These are phyloP conservation scores for Phocides pigmalion DNA, from an alignment of 1,140 invertebrate genomes.

Conservation along the genomic window DNA sequence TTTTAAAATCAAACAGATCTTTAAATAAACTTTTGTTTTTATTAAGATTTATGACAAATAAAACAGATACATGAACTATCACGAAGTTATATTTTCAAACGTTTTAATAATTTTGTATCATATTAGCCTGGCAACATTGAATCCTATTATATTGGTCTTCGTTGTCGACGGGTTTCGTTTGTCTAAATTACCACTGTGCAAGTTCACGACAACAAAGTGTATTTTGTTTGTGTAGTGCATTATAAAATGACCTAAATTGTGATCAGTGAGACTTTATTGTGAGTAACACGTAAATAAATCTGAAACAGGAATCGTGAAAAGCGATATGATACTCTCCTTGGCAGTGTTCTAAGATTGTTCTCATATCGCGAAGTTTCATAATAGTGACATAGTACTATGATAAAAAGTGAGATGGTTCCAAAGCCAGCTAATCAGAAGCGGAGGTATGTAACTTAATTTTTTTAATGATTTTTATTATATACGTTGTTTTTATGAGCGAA, in stretches of 20 bases:
- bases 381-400: slow-evolving; percentile 62
- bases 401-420: slow-evolving; percentile 75
- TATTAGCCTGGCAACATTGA: slow-evolving; percentile 19
- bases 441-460: slow-evolving; percentile 56
- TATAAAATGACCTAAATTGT: slow-evolving; percentile 78
- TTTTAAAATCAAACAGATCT: too few species aligned
- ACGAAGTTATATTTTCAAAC: too few species aligned
- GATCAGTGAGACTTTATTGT: slow-evolving; percentile 63
- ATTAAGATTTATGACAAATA: too few species aligned
- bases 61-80: too few species aligned
- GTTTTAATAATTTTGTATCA: too few species aligned
- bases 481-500: not conserved
- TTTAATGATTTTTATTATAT: not conserved
- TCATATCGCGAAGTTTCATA: slow-evolving; percentile 77
- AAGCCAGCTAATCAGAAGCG: slow-evolving; percentile 77
- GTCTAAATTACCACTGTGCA: slow-evolving; percentile 60
- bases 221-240: slow-evolving; percentile 75
- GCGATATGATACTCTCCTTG: slow-evolving; percentile 83
- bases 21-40: too few species aligned
- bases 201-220: slow-evolving; percentile 76
- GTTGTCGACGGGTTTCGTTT: slow-evolving; percentile 25
- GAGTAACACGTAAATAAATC: slow-evolving; percentile 51
- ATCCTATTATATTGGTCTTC: slow-evolving; percentile 9
- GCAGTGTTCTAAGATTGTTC: slow-evolving; percentile 84
- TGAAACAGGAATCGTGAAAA: slow-evolving; percentile 53